Evolutionary conservation across 2,113 vertebrate genomes (phyloP).

Genomic region (Brienomyrus longianalis): DNA sequence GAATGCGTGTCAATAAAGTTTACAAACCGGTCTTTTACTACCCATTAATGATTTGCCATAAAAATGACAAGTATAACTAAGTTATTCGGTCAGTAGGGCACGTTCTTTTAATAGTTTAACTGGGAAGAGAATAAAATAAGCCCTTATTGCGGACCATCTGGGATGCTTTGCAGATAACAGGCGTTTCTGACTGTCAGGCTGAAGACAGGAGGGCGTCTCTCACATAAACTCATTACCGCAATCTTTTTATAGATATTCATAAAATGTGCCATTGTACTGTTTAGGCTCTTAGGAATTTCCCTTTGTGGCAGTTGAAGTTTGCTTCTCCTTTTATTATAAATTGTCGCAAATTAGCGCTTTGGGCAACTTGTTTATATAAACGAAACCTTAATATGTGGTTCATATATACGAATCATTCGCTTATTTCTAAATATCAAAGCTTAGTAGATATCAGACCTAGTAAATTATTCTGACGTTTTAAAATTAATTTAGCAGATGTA

Average conservation of each 20-base stretch:
- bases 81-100: background rate
- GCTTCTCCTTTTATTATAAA: background rate
- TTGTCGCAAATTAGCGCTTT: background rate
- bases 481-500: background rate
- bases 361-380: background rate
- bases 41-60: background rate
- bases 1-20: background rate
- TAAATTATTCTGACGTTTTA: background rate
- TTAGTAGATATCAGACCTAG: background rate
- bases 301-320: background rate
- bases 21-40: background rate
- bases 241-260: background rate
- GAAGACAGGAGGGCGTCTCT: background rate
- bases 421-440: background rate
- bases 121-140: background rate
- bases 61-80: background rate
- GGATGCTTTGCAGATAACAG: background rate
- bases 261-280: background rate
- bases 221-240: background rate
- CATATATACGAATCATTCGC: background rate
- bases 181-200: background rate
- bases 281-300: background rate
- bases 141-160: background rate
- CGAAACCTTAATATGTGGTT: background rate
- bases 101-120: background rate